Base-by-base conservation (phyloP, 2,888 invertebrate species). In the Acleris holmiana region DNA sequence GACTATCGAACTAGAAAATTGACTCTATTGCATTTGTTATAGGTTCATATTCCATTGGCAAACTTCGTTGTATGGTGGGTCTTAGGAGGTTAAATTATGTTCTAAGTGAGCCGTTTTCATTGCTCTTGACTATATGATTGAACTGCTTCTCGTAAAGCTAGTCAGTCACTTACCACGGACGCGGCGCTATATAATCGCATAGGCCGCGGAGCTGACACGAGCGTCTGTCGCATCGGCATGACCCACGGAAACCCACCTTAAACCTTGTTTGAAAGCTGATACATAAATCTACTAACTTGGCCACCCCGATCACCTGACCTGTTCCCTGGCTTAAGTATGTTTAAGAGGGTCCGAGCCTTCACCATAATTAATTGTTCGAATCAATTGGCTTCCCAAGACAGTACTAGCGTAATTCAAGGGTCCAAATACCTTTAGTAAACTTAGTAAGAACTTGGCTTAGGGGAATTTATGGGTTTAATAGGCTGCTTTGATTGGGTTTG, bases 311-410 rank as follows among this genome's bases (percentile, higher is more conserved):
- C 53, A 58, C 46, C 46, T 58, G 50, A 63, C 50, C 55, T 53
- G 41, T 55, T 21, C 10, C 55, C 55, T n/a, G 35, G 53, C 63
- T 64, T 64, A 58, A 63, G 51, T 35, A 57, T 63, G 35, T 62
- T 62, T 62, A 57, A 50, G 50, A 51, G 63, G 57, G 56, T 63
- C 21, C 18, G n/a, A 50, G 17, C 47, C 55, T 50, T 60, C 50
- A 49, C 60, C 13, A 65, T 65, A 65, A 65, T 65, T 65, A 65
- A 65, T 65, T 60, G 49, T 49, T 13, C 17, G 49, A 65, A 65
- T 65, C 65, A 65, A 65, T 65, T 65, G 59, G 44, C 49, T 44
- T 2, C 23, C 40, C 57, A 8, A 57, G 59, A 64, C 58, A 48
- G 44, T 44, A 17, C 63, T 59, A 18, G 54, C 44, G 55, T 44